Evolutionary conservation across 2,797 vertebrate genomes (phyloP).

Genomic region (Prionace glauca): DNA sequence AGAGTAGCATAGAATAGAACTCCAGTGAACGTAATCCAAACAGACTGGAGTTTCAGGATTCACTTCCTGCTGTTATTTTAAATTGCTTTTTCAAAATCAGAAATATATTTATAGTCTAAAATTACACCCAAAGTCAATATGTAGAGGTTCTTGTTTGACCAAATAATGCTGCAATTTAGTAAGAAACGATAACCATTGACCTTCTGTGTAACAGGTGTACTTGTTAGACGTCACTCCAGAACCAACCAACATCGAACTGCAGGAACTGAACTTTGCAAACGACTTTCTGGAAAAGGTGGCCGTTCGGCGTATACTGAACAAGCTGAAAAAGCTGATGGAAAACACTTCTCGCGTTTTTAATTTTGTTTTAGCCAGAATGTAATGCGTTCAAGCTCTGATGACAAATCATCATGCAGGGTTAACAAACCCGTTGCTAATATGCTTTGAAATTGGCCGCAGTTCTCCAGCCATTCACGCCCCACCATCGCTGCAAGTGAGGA

Average conservation of each 20-base stretch:
- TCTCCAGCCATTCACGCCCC: too few species aligned
- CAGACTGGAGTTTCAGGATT: too few species aligned
- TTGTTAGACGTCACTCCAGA: not conserved
- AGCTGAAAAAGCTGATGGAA: not conserved
- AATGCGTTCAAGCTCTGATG: not conserved
- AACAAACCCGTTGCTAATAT: not conserved
- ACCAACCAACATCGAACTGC: not conserved
- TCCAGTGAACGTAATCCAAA: too few species aligned
- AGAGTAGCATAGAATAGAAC: too few species aligned
- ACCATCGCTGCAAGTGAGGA: too few species aligned
- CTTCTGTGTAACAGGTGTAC: not conserved
- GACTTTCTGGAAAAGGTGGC: not conserved
- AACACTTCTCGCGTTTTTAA: not conserved
- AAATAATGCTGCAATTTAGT: not conserved
- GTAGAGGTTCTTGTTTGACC: not conserved
- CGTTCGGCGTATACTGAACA: not conserved
- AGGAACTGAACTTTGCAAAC: not conserved
- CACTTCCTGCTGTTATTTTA: not conserved
- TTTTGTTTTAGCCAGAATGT: not conserved
- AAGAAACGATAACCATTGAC: not conserved
- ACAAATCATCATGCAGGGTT: not conserved
- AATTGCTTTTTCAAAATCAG: not conserved
- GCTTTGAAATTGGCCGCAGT: not conserved
- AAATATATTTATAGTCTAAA: not conserved
- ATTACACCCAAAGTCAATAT: not conserved